Percentiles rank a stretch among this genome's conserved stretches.
Evolutionary conservation across 2,888 invertebrate genomes (phyloP).

Genomic region (Drosophila mimica): DNA sequence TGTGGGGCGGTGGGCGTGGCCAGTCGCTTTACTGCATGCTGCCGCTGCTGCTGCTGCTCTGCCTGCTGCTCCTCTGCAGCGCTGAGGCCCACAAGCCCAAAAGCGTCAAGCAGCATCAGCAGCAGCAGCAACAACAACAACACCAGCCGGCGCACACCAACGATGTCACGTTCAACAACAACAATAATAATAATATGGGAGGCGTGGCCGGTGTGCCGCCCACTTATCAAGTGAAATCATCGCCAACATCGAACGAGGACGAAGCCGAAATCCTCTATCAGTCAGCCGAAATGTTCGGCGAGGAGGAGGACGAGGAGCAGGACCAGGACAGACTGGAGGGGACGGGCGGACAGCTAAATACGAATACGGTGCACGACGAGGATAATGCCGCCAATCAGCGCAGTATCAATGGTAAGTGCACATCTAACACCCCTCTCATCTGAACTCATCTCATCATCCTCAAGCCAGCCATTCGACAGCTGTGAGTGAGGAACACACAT

Average conservation of each 20-base stretch:
- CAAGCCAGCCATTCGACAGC: slow-evolving; percentile 1
- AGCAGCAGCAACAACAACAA: slow-evolving; percentile 53
- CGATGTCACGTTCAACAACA: slow-evolving; percentile 51
- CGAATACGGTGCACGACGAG: slow-evolving; percentile 75
- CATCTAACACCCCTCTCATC: not conserved
- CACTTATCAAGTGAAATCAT: slow-evolving; percentile 80
- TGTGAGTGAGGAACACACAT: not conserved
- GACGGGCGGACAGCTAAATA: slow-evolving; percentile 64
- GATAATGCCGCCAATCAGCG: slow-evolving; percentile 77
- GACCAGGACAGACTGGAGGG: slow-evolving; percentile 35
- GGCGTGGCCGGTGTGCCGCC: slow-evolving; percentile 70
- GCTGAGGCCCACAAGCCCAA: slow-evolving; percentile 80
- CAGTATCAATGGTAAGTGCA: slow-evolving; percentile 82
- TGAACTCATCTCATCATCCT: not conserved
- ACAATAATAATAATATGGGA: slow-evolving; percentile 45
- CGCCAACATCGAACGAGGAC: slow-evolving; percentile 83
- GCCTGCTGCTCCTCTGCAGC: slow-evolving; percentile 60
- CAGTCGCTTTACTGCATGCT: slow-evolving; percentile 45
- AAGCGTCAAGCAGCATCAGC: slow-evolving; percentile 73
- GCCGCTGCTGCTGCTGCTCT: slow-evolving; percentile 55
- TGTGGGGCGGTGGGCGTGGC: slow-evolving; percentile 39
- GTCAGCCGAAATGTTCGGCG: slow-evolving; percentile 83
- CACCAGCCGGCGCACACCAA: slow-evolving; percentile 62
- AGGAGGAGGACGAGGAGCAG: slow-evolving; percentile 71
- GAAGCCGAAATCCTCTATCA: slow-evolving; percentile 82